These are phyloP conservation scores for Penaeus japonicus DNA, from an alignment of 1,140 invertebrate genomes.

Conservation along the genomic window DNA sequence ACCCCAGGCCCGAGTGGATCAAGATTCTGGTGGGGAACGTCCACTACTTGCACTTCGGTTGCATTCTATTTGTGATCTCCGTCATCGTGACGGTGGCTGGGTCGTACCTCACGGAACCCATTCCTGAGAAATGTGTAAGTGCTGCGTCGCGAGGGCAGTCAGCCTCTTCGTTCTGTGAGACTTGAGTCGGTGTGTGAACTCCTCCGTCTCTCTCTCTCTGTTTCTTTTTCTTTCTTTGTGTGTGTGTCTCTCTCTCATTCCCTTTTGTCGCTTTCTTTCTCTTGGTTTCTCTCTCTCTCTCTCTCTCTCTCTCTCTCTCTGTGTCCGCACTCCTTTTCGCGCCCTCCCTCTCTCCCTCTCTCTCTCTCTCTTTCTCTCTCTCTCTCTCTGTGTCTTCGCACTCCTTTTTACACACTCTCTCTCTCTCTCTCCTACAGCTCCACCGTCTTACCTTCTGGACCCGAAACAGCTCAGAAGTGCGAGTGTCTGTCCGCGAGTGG, in stretches of 20 bases:
- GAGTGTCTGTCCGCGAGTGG: constrained; percentile 36
- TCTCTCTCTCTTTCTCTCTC: neutral
- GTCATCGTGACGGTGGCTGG: constrained; percentile 64
- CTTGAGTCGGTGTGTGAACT: no score
- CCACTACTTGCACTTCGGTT: constrained; percentile 68
- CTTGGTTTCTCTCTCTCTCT: neutral
- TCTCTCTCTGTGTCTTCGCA: neutral
- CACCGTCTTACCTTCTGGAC: constrained; percentile 66
- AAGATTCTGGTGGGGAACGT: constrained; percentile 64
- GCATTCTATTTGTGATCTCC: constrained; percentile 65
- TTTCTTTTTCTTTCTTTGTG: no score
- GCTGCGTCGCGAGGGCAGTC: no score
- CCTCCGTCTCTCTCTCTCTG: neutral
- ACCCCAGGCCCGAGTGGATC: constrained; percentile 63
- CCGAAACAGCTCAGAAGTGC: constrained; percentile 62
- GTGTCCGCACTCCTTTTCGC: no score
- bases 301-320: no score
- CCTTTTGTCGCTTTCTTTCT: neutral
- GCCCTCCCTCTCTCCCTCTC: neutral
- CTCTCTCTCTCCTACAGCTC: constrained; percentile 60
- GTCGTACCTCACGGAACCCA: constrained; percentile 65
- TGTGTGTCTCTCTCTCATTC: no score
- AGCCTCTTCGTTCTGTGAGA: no score
- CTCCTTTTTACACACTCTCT: no score
- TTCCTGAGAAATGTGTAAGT: constrained; percentile 63